Percentiles rank a stretch among this genome's conserved stretches.
These are phyloP conservation scores for Potorous gilbertii DNA, from an alignment of 2,797 vertebrate genomes.

Conservation along the genomic window DNA sequence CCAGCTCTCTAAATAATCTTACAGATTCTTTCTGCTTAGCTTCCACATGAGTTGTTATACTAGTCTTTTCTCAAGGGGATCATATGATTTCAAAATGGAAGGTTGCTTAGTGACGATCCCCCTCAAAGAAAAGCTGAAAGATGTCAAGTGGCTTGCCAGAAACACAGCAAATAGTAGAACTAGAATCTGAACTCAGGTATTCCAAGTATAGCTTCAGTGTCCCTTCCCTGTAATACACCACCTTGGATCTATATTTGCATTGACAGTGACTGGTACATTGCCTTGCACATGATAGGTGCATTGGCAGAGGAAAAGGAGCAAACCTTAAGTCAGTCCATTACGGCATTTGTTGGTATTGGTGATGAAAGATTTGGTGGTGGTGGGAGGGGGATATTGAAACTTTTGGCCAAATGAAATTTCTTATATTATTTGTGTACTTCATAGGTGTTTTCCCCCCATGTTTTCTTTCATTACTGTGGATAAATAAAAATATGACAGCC, in stretches of 20 bases:
- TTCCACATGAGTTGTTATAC: neutral
- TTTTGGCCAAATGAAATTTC: neutral
- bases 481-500: neutral
- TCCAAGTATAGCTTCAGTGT: neutral
- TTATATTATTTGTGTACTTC: neutral
- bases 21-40: neutral
- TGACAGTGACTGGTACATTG: neutral
- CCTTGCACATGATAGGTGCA: neutral
- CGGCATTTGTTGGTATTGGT: neutral
- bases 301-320: neutral
- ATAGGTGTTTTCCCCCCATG: neutral
- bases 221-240: neutral
- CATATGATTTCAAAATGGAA: neutral
- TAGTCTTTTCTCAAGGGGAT: neutral
- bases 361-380: neutral
- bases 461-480: neutral
- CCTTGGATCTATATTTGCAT: neutral
- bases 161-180: neutral
- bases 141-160: neutral
- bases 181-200: neutral
- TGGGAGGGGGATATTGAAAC: neutral
- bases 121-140: neutral
- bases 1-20: neutral
- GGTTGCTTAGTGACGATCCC: neutral
- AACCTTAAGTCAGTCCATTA: neutral